These are phyloP conservation scores for Heliothis peltigera DNA, from an alignment of 2,888 invertebrate species.

Conservation along the genomic window DNA sequence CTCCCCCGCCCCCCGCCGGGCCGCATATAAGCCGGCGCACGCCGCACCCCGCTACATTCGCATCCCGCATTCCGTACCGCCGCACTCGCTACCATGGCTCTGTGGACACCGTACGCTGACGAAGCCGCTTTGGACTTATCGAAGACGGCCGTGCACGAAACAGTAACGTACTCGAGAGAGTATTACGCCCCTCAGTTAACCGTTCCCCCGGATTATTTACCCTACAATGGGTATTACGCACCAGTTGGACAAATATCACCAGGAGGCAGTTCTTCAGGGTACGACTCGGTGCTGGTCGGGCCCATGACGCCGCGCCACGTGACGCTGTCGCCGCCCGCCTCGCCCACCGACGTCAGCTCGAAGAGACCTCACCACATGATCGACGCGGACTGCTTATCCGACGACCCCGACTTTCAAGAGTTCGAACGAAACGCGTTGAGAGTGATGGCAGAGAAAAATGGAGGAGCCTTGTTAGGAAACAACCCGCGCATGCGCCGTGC, in stretches of 20 bases:
- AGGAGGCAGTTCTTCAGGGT: slow-evolving; percentile 63
- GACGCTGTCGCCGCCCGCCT: slow-evolving; percentile 66
- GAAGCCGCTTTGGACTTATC: slow-evolving; percentile 74
- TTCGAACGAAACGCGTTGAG: slow-evolving; percentile 92
- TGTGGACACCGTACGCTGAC: slow-evolving; percentile 83
- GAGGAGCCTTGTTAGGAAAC: slow-evolving; percentile 84
- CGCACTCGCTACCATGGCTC: slow-evolving; percentile 70
- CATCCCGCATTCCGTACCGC: slow-evolving; percentile 46
- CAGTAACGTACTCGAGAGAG: slow-evolving; percentile 17
- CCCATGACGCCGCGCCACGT: slow-evolving; percentile 42
- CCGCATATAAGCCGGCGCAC: slow-evolving; percentile 59
- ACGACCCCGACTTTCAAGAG: slow-evolving; percentile 91
- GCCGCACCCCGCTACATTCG: slow-evolving; percentile 59
- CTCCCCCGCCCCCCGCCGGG: slow-evolving; percentile 48
- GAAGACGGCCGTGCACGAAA: slow-evolving; percentile 61
- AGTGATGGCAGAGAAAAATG: slow-evolving; percentile 91
- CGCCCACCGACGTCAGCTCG: slow-evolving; percentile 47
- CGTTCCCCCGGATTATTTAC: slow-evolving; percentile 31
- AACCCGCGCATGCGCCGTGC: slow-evolving; percentile 93
- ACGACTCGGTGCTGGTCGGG: slow-evolving; percentile 51
- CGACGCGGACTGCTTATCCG: slow-evolving; percentile 69
- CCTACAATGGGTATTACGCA: slow-evolving; percentile 50
- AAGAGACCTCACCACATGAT: slow-evolving; percentile 54
- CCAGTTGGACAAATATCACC: slow-evolving; percentile 66
- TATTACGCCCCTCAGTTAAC: slow-evolving; percentile 16